Percentiles rank a stretch among this genome's conserved stretches.
phyloP scores from a whole-genome alignment of 2,888 invertebrate species.

The Acheta domesticus region DNA sequence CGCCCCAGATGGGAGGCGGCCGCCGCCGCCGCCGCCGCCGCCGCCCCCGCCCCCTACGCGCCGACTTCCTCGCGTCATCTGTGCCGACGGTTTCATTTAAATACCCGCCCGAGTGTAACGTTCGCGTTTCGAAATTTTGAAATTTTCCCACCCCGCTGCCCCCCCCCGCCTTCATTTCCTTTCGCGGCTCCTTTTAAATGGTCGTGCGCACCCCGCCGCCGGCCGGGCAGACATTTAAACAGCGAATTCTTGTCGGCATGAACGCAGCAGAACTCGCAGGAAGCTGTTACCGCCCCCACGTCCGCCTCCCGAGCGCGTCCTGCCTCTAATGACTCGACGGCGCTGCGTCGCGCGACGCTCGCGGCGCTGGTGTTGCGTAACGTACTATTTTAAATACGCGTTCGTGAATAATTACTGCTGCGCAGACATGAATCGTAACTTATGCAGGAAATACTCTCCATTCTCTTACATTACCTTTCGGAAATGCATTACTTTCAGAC shows the following conservation, averaged over 20 bases:
- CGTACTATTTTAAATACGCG: background rate
- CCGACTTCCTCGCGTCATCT: background rate
- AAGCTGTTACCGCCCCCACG: background rate
- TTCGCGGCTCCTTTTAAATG: background rate
- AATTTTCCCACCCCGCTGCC: background rate
- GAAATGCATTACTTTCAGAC: too few relatives aligned
- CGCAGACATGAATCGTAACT: too few relatives aligned
- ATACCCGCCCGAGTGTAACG: background rate
- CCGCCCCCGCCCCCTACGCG: too few relatives aligned
- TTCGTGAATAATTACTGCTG: too few relatives aligned
- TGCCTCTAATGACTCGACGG: too few relatives aligned
- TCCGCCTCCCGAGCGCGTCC: background rate
- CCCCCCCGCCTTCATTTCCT: background rate
- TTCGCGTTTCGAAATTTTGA: conserved; percentile 1
- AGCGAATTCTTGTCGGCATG: conserved; percentile 1
- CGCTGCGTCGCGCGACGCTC: too few relatives aligned
- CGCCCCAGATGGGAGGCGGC: background rate
- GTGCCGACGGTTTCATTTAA: conserved; percentile 18
- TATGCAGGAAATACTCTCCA: too few relatives aligned
- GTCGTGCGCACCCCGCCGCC: background rate
- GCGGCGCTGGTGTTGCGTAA: background rate
- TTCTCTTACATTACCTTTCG: too few relatives aligned
- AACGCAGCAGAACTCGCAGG: background rate
- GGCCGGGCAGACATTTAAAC: background rate
- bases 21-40: background rate